phyloP scores from a whole-genome alignment of 1,140 invertebrate species.

The Drosophila athabasca region DNA sequence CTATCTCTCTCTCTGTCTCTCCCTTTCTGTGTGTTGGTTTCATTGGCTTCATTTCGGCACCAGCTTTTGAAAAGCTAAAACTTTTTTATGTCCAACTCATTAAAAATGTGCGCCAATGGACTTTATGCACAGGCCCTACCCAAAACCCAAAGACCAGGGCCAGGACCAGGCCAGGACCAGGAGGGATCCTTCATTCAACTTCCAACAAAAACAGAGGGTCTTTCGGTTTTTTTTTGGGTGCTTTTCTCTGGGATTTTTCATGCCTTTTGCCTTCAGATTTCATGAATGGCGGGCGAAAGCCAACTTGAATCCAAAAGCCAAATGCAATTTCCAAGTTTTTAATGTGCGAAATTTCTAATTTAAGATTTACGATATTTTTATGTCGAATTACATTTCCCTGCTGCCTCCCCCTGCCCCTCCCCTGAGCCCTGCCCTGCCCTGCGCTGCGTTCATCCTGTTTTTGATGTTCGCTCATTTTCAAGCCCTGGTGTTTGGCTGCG shows the following conservation, averaged over 20 bases:
- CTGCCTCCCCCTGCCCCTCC: background rate
- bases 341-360: slow-evolving; percentile 82
- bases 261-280: slow-evolving; percentile 17
- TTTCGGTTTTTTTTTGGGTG: slow-evolving; percentile 44
- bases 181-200: slow-evolving; percentile 18
- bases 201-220: background rate
- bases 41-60: slow-evolving; percentile 74
- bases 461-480: slow-evolving; percentile 74
- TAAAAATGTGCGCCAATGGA: slow-evolving; percentile 79
- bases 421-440: background rate
- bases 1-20: background rate
- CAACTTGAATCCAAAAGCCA: slow-evolving; percentile 54
- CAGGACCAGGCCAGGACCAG: no score
- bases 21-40: slow-evolving; percentile 37
- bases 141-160: background rate
- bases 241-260: slow-evolving; percentile 48
- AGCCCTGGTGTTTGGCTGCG: slow-evolving; percentile 69
- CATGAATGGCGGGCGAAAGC: slow-evolving; percentile 16
- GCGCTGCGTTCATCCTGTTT: slow-evolving; percentile 4
- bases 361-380: slow-evolving; percentile 83
- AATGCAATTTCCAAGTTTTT: slow-evolving; percentile 83
- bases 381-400: slow-evolving; percentile 72
- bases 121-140: slow-evolving; percentile 50
- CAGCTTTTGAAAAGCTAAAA: slow-evolving; percentile 77
- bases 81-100: slow-evolving; percentile 82